Conservation (phyloP, 2,888 invertebrate species). For the Drosophila mimetica region DNA sequence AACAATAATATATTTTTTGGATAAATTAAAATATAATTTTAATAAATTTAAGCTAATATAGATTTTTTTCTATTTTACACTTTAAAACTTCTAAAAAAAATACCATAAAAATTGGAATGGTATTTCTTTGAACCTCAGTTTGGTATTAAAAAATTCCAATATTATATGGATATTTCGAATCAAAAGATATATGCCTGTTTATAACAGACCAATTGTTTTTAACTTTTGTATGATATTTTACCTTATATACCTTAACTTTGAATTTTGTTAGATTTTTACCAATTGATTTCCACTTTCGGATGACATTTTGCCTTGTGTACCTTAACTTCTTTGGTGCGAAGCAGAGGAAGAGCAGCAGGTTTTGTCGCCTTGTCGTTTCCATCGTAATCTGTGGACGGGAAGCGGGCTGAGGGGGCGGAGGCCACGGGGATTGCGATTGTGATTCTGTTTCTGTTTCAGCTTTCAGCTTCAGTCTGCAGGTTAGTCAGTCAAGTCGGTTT, state of each 20-base stretch:
- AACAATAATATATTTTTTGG: too few species aligned
- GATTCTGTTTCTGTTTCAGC: slow-evolving; percentile 43
- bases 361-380: slow-evolving; percentile 57
- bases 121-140: not conserved
- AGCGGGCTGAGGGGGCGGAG: slow-evolving; percentile 1
- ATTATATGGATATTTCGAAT: too few species aligned
- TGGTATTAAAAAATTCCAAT: not conserved
- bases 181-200: not conserved
- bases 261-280: too few species aligned
- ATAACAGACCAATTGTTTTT: too few species aligned
- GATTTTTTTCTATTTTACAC: too few species aligned
- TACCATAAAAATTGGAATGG: too few species aligned
- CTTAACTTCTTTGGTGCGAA: slow-evolving; percentile 48
- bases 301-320: slow-evolving; percentile 2
- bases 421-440: slow-evolving; percentile 35
- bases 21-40: too few species aligned
- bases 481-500: slow-evolving; percentile 59
- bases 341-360: slow-evolving; percentile 56
- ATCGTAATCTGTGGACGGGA: slow-evolving; percentile 61
- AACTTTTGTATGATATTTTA: slow-evolving; percentile 1
- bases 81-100: too few species aligned
- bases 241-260: slow-evolving; percentile 16
- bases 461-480: slow-evolving; percentile 65
- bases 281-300: not conserved
- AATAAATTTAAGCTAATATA: too few species aligned